A percentile compares a stretch with the other conserved stretches of the same genome.
phyloP scores from a whole-genome alignment of 1,140 invertebrate species.

The Rhyzopertha dominica region DNA sequence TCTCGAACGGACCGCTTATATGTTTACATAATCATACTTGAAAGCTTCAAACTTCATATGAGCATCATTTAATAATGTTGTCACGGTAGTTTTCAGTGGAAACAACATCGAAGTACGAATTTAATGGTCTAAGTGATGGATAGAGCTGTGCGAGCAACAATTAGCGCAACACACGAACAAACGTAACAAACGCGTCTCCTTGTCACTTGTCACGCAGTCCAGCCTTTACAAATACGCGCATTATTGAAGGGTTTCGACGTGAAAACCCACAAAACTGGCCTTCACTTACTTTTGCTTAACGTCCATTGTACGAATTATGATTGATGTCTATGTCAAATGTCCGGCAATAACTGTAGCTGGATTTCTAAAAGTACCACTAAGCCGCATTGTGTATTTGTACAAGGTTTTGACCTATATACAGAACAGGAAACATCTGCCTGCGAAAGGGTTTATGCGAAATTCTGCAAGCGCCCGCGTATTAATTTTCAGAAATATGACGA shows the following conservation, averaged over 20 bases:
- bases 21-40: too few species aligned
- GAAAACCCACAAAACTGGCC: conserved; percentile 31
- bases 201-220: conserved; percentile 31
- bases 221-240: conserved; percentile 33
- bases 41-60: too few species aligned
- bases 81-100: too few species aligned
- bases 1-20: too few species aligned
- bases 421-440: conserved; percentile 29
- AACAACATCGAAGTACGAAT: too few species aligned
- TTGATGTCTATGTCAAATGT: conserved; percentile 28
- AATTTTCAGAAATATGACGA: too few species aligned
- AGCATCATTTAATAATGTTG: too few species aligned
- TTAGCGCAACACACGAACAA: too few species aligned
- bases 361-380: conserved; percentile 30
- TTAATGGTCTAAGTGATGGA: too few species aligned
- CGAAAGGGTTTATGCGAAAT: conserved; percentile 28
- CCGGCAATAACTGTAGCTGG: conserved; percentile 30
- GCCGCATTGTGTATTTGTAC: conserved; percentile 30
- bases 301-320: conserved; percentile 25
- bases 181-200: too few species aligned
- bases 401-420: conserved; percentile 32
- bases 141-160: too few species aligned
- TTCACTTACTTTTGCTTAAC: conserved; percentile 28
- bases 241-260: conserved; percentile 32
- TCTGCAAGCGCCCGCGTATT: too few species aligned